phyloP scores from a whole-genome alignment of 2,797 vertebrate species.

The Gadopsis marmoratus region DNA sequence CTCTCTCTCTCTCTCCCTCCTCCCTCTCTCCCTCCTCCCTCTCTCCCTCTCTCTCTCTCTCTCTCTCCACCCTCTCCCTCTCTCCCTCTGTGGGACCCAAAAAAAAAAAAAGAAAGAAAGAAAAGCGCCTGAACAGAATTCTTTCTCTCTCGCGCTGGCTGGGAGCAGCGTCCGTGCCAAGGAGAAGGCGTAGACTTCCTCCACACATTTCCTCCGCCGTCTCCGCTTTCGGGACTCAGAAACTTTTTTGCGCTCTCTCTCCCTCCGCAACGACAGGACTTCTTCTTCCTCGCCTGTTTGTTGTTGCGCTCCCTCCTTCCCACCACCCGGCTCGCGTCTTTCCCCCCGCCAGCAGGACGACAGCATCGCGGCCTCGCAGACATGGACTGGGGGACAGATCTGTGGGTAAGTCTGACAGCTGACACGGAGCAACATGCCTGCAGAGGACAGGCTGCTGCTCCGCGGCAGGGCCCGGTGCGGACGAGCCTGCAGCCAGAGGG shows the following conservation, averaged over 20 bases:
- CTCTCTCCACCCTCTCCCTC: background rate
- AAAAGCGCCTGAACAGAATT: constrained; percentile 56
- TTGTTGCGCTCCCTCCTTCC: too few species aligned
- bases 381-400: constrained; percentile 83
- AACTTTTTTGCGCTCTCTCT: constrained; percentile 38
- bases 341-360: too few species aligned
- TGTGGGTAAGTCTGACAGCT: constrained; percentile 83
- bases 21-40: too few species aligned
- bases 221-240: constrained; percentile 59
- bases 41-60: background rate
- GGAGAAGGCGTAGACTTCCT: constrained; percentile 82
- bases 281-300: too few species aligned
- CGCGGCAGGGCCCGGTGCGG: constrained; percentile 12
- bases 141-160: constrained; percentile 32
- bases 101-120: constrained; percentile 33
- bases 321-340: background rate
- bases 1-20: too few species aligned
- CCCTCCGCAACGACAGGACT: constrained; percentile 10
- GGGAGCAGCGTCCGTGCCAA: constrained; percentile 54
- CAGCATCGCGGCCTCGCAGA: constrained; percentile 5
- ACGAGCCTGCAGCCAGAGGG: constrained; percentile 33
- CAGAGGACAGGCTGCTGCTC: too few species aligned
- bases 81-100: constrained; percentile 44
- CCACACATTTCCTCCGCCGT: constrained; percentile 75
- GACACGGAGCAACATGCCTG: constrained; percentile 22